Evolutionary conservation across 2,113 vertebrate genomes (phyloP), one percentile per base, ranked within the genome.

Genomic region (Corythornis vintsioides): DNA sequence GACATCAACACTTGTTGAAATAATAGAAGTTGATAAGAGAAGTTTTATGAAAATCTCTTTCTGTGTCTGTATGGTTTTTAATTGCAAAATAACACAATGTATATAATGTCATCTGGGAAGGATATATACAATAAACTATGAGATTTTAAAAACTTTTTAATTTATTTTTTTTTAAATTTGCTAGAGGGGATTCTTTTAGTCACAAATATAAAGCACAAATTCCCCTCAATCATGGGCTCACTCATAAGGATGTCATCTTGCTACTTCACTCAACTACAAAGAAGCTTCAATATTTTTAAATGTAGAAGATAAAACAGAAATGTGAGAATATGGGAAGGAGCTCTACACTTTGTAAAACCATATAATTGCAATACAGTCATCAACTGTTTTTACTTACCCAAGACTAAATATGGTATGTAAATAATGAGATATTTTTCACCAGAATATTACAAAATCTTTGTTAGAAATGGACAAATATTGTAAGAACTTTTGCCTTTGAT

Each of bases 1-100:
- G 96, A 95, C 90, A 96, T 71, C 83, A 96, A 94, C 92, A 96
- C 91, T 89, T 93, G 83, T 92, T 86, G 94, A 96, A 96, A 96
- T 91, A 88, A 94, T 94, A 97, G 93, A 96, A 94, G 50, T 91
- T 95, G 91, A 89, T 92, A 90, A 90, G 64, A 90, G 93, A 91
- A 91, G 69, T 96, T 97, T 90, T 95, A 85, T 94, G 94, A 94
- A 91, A 84, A 95, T 38, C 43, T 79, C 43, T 70, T 0, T 56
- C 26, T 17, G 5, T 64, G 7, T 55, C 31, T 53, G 18, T 45
- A 25, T 56, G 45, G 5, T 28, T 82, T 89, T 89, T 87, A 89
- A 73, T 65, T 64, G 47, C 75, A 86, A 75, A 95, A 77, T 81
- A 88, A 24, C 64, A 89, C 17, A 66, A 40, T 8, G 6, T n/a